These are phyloP conservation scores for Brachionus rotundiformis DNA, from an alignment of 1,140 invertebrate species.

Conservation along the genomic window DNA sequence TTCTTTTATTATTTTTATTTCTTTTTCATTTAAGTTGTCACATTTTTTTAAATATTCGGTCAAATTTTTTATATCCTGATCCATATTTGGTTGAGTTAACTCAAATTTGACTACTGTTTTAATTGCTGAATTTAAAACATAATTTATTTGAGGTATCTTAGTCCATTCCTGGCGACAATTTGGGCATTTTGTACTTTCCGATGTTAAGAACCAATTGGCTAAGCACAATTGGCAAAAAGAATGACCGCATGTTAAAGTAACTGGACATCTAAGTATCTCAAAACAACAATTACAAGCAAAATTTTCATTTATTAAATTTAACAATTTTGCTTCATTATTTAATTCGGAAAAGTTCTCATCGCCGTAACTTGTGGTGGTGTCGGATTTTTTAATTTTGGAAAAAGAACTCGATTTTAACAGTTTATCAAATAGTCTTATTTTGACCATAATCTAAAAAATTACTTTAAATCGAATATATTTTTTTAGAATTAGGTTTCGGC, in stretches of 20 bases:
- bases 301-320: slow-evolving; percentile 10
- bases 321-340: background rate
- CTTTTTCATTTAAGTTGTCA: background rate
- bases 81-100: background rate
- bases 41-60: slow-evolving; percentile 1
- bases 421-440: background rate
- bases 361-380: background rate
- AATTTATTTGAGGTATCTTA: slow-evolving; percentile 10
- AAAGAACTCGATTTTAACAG: background rate
- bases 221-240: slow-evolving; percentile 49
- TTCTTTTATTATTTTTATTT: background rate
- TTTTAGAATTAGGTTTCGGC: background rate
- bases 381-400: background rate
- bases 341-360: background rate
- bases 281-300: slow-evolving; percentile 42
- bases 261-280: background rate
- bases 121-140: background rate
- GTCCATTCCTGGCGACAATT: slow-evolving; percentile 34
- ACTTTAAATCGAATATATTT: background rate
- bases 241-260: slow-evolving; percentile 32
- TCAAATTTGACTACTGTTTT: background rate
- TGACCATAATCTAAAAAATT: background rate
- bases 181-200: slow-evolving; percentile 12
- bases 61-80: background rate
- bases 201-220: slow-evolving; percentile 7